Conservation (phyloP, 2,888 invertebrate species). For the Cheilosia scutellata region DNA sequence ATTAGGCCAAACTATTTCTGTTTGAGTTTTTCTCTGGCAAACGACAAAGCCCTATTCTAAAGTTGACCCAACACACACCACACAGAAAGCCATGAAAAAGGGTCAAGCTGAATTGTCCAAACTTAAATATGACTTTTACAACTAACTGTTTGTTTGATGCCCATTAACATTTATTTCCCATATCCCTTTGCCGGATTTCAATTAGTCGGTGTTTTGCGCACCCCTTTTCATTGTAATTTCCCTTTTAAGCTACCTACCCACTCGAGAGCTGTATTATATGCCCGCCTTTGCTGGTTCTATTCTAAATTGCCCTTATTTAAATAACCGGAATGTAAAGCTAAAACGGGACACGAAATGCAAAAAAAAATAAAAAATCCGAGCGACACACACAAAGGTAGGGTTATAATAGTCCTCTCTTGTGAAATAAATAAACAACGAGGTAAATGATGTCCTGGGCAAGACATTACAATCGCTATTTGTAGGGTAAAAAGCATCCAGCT, state of each 20-base stretch:
- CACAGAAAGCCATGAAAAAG: not conserved
- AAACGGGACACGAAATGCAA: constrained; percentile 16
- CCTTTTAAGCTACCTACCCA: constrained; percentile 30
- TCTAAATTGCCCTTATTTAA: constrained; percentile 70
- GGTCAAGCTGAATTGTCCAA: not conserved
- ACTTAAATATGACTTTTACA: constrained; percentile 48
- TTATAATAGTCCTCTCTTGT: constrained; percentile 39
- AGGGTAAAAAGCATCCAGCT: constrained; percentile 42
- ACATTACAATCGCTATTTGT: constrained; percentile 59
- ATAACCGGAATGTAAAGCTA: constrained; percentile 63
- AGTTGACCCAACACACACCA: constrained; percentile 30
- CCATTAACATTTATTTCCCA: constrained; percentile 61
- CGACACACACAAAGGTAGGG: constrained; percentile 28
- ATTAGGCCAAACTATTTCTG: constrained; percentile 18
- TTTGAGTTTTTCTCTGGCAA: constrained; percentile 12
- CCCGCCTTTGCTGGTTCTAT: constrained; percentile 22
- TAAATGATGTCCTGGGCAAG: constrained; percentile 69
- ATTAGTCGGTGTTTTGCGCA: constrained; percentile 63
- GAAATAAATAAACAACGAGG: constrained; percentile 68
- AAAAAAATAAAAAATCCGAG: constrained; percentile 12
- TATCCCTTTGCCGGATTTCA: constrained; percentile 66
- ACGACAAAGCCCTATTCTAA: constrained; percentile 1
- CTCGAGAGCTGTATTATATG: constrained; percentile 50
- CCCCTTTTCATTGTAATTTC: constrained; percentile 63
- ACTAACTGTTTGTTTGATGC: constrained; percentile 61